Evolutionary conservation across 2,888 invertebrate species (phyloP).

Genomic region (Deilephila elpenor): DNA sequence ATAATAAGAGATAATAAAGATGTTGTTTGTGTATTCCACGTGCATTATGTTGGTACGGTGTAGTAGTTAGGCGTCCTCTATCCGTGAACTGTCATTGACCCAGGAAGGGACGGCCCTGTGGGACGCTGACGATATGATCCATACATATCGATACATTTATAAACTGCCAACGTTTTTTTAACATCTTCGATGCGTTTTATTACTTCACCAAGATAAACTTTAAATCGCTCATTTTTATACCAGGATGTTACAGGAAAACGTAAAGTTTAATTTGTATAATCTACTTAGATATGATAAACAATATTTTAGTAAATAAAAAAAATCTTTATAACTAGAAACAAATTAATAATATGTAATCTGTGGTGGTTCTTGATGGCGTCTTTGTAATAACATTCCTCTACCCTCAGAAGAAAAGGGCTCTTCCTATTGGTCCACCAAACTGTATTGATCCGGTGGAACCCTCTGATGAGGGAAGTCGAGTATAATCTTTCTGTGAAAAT

Average conservation of each 20-base stretch:
- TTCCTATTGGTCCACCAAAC: too few relatives aligned
- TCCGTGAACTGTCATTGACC: constrained; percentile 45
- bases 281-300: neutral
- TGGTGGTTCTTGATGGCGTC: too few relatives aligned
- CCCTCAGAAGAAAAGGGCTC: too few relatives aligned
- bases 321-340: neutral
- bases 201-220: too few relatives aligned
- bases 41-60: constrained; percentile 32
- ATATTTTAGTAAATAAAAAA: neutral
- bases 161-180: neutral
- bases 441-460: too few relatives aligned
- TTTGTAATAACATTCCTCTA: too few relatives aligned
- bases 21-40: neutral
- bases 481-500: too few relatives aligned
- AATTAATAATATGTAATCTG: neutral
- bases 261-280: neutral
- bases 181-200: too few relatives aligned
- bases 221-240: too few relatives aligned
- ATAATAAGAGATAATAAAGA: neutral
- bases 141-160: constrained; percentile 9
- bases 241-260: too few relatives aligned
- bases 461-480: too few relatives aligned
- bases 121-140: constrained; percentile 35
- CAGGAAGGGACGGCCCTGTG: constrained; percentile 40
- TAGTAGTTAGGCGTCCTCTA: constrained; percentile 36